Conservation (phyloP, 2,888 invertebrate genomes). For the Acrocyrtus sp. region DNA sequence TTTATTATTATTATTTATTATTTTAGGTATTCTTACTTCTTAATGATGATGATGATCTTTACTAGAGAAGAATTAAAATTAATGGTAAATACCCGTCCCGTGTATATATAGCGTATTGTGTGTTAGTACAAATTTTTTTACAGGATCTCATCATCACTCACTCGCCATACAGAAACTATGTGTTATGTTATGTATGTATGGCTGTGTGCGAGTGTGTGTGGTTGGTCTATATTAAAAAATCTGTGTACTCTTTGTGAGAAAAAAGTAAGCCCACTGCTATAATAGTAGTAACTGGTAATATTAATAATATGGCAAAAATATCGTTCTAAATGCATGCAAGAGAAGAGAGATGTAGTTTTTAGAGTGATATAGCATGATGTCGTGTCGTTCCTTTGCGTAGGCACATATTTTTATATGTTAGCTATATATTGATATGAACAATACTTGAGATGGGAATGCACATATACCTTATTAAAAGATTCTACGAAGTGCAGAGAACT, state of each 20-base stretch:
- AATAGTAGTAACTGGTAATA: too few relatives aligned
- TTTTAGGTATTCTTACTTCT: conserved; percentile 15
- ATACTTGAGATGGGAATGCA: too few relatives aligned
- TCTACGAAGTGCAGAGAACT: too few relatives aligned
- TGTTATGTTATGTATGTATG: conserved; percentile 5
- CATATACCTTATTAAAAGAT: too few relatives aligned
- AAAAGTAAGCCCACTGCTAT: too few relatives aligned
- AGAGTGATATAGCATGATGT: conserved; percentile 12
- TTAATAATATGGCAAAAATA: conserved; percentile 7
- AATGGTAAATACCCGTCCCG: conserved; percentile 44
- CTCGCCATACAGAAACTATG: not conserved
- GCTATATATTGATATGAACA: too few relatives aligned
- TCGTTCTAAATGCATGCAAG: conserved; percentile 7
- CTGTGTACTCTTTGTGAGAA: too few relatives aligned
- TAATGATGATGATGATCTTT: too few relatives aligned
- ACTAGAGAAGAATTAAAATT: conserved; percentile 46
- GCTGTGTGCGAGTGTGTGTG: too few relatives aligned
- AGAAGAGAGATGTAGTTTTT: conserved; percentile 18
- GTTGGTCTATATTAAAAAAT: too few relatives aligned
- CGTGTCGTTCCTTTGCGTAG: not conserved
- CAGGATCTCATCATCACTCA: conserved; percentile 34
- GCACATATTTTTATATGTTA: not conserved
- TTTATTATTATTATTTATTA: not conserved
- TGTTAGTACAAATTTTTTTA: too few relatives aligned
- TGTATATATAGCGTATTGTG: too few relatives aligned